phyloP scores from a whole-genome alignment of 2,888 invertebrate species.

The Aphodius sticticus region DNA sequence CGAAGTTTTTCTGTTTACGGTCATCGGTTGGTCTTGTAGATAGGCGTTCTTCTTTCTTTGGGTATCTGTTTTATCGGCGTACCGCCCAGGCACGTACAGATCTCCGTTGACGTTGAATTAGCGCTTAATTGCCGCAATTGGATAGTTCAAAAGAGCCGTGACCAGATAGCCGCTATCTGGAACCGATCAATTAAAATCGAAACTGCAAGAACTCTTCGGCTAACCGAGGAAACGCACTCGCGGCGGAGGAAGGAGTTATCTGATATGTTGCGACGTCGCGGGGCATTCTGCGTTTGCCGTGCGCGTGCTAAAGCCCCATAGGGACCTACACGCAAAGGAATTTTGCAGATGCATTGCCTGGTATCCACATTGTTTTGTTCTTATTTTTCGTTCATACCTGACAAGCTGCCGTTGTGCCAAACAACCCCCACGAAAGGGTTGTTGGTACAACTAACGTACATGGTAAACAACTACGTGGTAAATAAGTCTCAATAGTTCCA shows the following conservation, averaged over 20 bases:
- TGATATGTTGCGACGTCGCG: neutral
- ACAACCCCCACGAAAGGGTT: too few relatives aligned
- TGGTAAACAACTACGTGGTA: too few relatives aligned
- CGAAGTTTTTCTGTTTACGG: neutral
- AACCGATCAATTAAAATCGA: constrained; percentile 4
- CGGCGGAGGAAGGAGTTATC: neutral
- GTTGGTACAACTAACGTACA: too few relatives aligned
- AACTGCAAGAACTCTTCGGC: neutral
- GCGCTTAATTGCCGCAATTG: neutral
- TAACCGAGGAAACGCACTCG: neutral
- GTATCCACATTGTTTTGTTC: too few relatives aligned
- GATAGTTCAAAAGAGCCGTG: neutral
- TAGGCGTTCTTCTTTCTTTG: neutral
- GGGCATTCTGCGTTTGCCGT: neutral
- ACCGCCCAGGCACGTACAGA: neutral
- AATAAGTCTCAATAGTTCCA: too few relatives aligned
- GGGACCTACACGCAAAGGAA: neutral
- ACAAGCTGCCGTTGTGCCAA: too few relatives aligned
- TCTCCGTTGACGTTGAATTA: constrained; percentile 4
- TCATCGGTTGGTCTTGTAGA: neutral
- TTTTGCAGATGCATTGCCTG: too few relatives aligned
- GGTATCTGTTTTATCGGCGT: neutral
- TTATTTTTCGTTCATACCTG: too few relatives aligned
- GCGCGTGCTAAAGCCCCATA: neutral
- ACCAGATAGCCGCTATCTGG: neutral